Evolutionary conservation across 23 tunicate species (phyloP).

Genomic region (Clavelina lepadiformis): DNA sequence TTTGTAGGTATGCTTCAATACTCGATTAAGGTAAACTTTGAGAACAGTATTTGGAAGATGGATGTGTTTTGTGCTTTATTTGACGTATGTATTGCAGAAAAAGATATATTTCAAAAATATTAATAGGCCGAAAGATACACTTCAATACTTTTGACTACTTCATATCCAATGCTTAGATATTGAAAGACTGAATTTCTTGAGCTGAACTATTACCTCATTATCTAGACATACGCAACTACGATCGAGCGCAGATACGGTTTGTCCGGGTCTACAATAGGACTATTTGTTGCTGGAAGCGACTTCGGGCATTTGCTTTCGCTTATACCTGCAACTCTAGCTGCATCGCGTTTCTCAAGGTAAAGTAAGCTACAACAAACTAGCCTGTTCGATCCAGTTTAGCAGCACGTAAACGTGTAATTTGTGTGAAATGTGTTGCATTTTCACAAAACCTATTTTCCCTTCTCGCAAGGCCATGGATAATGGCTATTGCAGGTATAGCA

Average conservation of each 20-base stretch:
- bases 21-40: constrained; percentile 29
- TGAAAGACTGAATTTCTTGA: not conserved
- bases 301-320: constrained; percentile 7
- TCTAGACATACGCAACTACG: constrained; percentile 31
- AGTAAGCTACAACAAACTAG: no score
- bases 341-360: constrained; percentile 18
- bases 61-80: not conserved
- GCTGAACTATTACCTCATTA: not conserved
- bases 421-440: no score
- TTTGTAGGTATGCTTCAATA: constrained; percentile 29
- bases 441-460: no score
- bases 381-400: no score
- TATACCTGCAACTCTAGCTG: constrained; percentile 17
- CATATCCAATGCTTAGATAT: no score
- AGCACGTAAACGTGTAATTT: no score
- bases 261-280: constrained; percentile 11
- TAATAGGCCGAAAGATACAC: no score
- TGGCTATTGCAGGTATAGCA: constrained; percentile 18
- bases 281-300: constrained; percentile 9
- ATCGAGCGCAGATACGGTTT: constrained; percentile 37
- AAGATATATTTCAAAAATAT: no score
- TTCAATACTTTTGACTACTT: no score
- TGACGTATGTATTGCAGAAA: not conserved
- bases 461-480: constrained; percentile 32
- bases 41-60: not conserved